Conservation (phyloP, 2,888 invertebrate species). For the Ophioninae sp. region DNA sequence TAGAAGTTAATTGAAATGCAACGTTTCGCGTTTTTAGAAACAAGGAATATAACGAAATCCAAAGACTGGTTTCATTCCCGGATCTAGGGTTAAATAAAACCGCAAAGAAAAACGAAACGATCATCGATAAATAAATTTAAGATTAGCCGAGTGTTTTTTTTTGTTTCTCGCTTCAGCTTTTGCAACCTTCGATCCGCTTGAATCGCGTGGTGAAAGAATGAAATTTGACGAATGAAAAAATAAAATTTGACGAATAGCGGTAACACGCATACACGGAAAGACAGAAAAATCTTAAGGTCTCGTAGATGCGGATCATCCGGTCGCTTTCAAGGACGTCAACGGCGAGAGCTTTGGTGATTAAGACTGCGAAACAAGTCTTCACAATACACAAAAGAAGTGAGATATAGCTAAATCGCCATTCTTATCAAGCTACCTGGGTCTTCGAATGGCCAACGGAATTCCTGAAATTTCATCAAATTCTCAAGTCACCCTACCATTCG, state of each 20-base stretch:
- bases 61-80: background rate
- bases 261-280: slow-evolving; percentile 51
- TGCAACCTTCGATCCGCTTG: slow-evolving; percentile 8
- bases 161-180: slow-evolving; percentile 9
- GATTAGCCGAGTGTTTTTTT: slow-evolving; percentile 69
- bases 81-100: slow-evolving; percentile 20
- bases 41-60: background rate
- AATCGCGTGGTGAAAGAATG: slow-evolving; percentile 33
- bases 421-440: slow-evolving; percentile 38
- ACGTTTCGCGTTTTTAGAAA: background rate
- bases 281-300: slow-evolving; percentile 7
- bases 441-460: slow-evolving; percentile 51
- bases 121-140: slow-evolving; percentile 59
- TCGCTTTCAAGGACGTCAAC: slow-evolving; percentile 40
- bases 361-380: slow-evolving; percentile 17
- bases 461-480: slow-evolving; percentile 47
- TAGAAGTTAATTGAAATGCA: too few relatives aligned
- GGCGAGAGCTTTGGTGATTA: slow-evolving; percentile 21
- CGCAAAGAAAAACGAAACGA: slow-evolving; percentile 26
- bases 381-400: background rate
- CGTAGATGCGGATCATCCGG: slow-evolving; percentile 19
- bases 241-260: slow-evolving; percentile 68
- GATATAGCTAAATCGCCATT: slow-evolving; percentile 19
- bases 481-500: slow-evolving; percentile 8
- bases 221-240: slow-evolving; percentile 61